Conservation (phyloP, 2,113 vertebrate species). For the Podocnemis expansa region DNA sequence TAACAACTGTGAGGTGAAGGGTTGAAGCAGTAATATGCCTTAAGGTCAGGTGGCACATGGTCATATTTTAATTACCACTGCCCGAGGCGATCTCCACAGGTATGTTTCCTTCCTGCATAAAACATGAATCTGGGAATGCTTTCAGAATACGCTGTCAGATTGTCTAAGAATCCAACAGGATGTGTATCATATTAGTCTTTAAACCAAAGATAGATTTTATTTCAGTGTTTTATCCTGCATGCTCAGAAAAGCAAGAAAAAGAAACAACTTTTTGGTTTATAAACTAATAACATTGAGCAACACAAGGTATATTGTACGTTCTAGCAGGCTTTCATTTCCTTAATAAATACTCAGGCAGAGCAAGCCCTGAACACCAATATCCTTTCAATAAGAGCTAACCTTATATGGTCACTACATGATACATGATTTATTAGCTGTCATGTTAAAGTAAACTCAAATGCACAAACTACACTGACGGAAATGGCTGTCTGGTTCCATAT, state of each 20-base stretch:
- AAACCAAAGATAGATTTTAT: constrained; percentile 67
- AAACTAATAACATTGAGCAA: constrained; percentile 62
- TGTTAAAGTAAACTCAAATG: constrained; percentile 64
- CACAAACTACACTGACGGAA: constrained; percentile 53
- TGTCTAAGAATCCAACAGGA: constrained; percentile 57
- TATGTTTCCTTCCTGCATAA: constrained; percentile 77
- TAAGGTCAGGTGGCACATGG: constrained; percentile 61
- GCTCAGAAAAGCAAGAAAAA: not conserved
- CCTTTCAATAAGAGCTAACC: constrained; percentile 71
- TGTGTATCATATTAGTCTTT: constrained; percentile 48
- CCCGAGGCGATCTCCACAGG: constrained; percentile 76
- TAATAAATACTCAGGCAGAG: constrained; percentile 62
- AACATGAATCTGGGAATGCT: constrained; percentile 72
- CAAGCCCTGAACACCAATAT: constrained; percentile 64
- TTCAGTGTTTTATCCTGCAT: constrained; percentile 52
- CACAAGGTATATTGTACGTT: constrained; percentile 2
- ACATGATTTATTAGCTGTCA: constrained; percentile 75
- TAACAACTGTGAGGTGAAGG: constrained; percentile 59
- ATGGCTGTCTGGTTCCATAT: constrained; percentile 63
- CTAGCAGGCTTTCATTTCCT: constrained; percentile 69
- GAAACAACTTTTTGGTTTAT: constrained; percentile 47
- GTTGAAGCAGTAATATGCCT: constrained; percentile 69
- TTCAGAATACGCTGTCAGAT: constrained; percentile 62
- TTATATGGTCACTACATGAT: constrained; percentile 68
- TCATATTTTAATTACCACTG: constrained; percentile 77